Evolutionary conservation across 1,140 invertebrate genomes (phyloP), one percentile per base, ranked within the genome.

Genomic region (Drosophila lini): DNA sequence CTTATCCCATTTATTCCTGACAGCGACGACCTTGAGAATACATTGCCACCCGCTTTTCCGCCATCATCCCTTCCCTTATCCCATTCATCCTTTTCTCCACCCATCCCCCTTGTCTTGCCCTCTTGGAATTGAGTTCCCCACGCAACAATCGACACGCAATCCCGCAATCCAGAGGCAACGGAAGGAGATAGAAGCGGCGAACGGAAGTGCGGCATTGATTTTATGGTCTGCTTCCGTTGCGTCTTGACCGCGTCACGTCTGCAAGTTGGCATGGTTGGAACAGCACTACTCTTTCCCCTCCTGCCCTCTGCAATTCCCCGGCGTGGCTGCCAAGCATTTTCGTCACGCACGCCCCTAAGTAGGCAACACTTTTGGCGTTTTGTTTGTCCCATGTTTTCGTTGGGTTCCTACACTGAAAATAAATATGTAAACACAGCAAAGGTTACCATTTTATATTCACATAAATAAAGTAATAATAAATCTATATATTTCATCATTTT

Each of bases 191-290:
- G 61, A 5, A 41, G 45, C 38, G 42, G 44, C n/a, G 41, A 57
- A 25, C 69, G 56, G 58, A 52, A 59, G 68, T 50, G 62, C 55
- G 73, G 62, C 73, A 81, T 81, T 76, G 78, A 81, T 81, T 81
- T 81, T 81, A 81, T 77, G 65, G 78, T 63, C 60, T 67, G 65
- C 73, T 81, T 81, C 78, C 79, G 73, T 57, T 65, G 64, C 73
- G 78, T 65, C 78, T 74, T 78, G 74, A 77, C 74, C 64, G 75
- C 63, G 74, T 77, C 75, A 76, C 47, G 64, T 71, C 65, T 68
- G 31, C 36, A 19, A 68, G 60, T 65, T 52, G 45, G 19, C 61
- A 65, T 42, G 38, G 47, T 3, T 34, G 38, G 31, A 31, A 25
- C 13, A 28, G 52, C 2, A 32, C 45, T 8, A 11, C 48, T 36